Base-by-base conservation (phyloP, 2,888 invertebrate genomes). In the Branchellion lobata region DNA sequence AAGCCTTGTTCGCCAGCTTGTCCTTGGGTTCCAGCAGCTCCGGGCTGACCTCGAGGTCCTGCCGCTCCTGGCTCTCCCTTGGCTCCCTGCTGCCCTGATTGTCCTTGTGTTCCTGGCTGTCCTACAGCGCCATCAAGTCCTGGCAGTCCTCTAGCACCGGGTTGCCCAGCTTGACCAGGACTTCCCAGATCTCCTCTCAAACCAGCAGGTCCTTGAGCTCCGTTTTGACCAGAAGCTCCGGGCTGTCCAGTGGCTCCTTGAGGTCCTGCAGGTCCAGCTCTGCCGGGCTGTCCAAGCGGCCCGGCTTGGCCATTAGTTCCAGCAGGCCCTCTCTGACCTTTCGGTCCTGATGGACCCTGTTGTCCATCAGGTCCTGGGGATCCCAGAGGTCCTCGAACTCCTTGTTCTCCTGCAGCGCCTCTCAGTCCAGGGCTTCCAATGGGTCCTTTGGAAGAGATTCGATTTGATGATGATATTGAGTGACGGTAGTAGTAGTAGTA, bases 11-110 rank as follows among this genome's bases (percentile, higher is more conserved):
- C 33, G 29, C 79, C 79, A 27, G 68, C 21, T 80, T 83, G 81
- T 81, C 85, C 85, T 40, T 84, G 27, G 14, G 18, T 18, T 57
- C 80, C 80, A 40, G 80, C 36, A 36, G 47, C 36, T 27, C 78
- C 78, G 21, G 31, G 29, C 29, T 24, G 24, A n/a, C 77, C 77
- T 0, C 21, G 31, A n/a, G 47, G 53, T 76, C 85, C 86, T 74
- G 83, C 82, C 3, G 83, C 80, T 57, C 86, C 86, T 14, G 84
- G 82, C n/a, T 5, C 18, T 65, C 80, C 81, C 21, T 40, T 36
- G 14, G 84, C 83, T 74, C 86, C 86, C 29, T 84, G 82, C 21
- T 83, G 81, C 75, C 86, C 86, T 18, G 84, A 81, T 24, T 65
- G 73, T n/a, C 82, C 82, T 21, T 75, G 75, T 36, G 80, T 75